Evolutionary conservation across 2,888 invertebrate genomes (phyloP).

Genomic region (Sesamia inferens): DNA sequence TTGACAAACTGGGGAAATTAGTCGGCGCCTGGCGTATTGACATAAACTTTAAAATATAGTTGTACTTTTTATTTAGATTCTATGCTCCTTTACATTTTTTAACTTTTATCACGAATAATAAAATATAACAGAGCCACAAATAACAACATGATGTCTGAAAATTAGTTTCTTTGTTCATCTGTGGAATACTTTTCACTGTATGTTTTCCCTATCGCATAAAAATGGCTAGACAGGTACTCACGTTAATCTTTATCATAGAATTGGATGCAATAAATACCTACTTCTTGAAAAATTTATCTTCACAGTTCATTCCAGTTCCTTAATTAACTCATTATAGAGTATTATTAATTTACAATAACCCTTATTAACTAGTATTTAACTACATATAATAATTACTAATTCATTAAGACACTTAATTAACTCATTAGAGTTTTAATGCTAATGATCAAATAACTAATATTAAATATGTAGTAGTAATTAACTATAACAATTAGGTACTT

Average conservation of each 20-base stretch:
- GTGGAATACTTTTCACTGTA: too few species aligned
- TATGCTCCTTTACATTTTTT: too few species aligned
- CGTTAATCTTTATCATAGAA: constrained; percentile 3
- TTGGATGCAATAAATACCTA: constrained; percentile 1
- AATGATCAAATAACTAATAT: neutral
- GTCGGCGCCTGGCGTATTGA: too few species aligned
- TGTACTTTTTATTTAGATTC: too few species aligned
- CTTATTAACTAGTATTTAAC: constrained; percentile 6
- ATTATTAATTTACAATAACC: neutral
- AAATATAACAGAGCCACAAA: too few species aligned
- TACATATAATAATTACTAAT: constrained; percentile 2
- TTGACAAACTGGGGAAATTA: too few species aligned
- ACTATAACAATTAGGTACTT: constrained; percentile 12
- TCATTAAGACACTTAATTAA: neutral
- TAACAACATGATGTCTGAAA: too few species aligned
- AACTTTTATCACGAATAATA: too few species aligned
- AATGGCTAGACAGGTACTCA: constrained; percentile 21
- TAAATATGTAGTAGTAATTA: neutral
- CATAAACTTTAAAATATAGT: too few species aligned
- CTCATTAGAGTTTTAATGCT: constrained; percentile 1
- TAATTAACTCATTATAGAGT: constrained; percentile 8
- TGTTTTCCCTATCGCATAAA: too few species aligned
- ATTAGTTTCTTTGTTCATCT: too few species aligned
- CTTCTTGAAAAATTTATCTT: neutral
- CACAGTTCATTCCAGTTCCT: neutral